Evolutionary conservation across 2,888 invertebrate genomes (phyloP), one percentile per base, ranked within the genome.

Genomic region (Panorpa germanica): DNA sequence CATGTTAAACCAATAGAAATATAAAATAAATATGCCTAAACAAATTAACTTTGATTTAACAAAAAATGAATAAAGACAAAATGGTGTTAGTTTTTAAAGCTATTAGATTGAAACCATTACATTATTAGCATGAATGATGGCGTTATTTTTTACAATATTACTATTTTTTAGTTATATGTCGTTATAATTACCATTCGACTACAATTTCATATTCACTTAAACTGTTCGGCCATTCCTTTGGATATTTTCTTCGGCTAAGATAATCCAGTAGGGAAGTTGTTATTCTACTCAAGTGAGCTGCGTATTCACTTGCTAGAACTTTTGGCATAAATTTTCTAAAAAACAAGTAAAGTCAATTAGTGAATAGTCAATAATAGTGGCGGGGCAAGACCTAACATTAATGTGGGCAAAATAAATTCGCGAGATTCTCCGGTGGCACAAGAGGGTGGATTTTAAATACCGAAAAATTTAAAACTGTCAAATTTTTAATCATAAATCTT

Each of bases 281-380:
- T 29, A 93, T 57, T 45, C 81, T 77, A 32, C 74, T 65, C 20
- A 93, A 58, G 48, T 90, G 76, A 34, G 66, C 66, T 47, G 88
- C 85, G 53, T 91, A 91, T 41, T 77, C 73, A 26, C 70, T 69
- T 1, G 83, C 90, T 50, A 88, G 72, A 34, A 86, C 73, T 54
- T 82, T 82, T 0, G 85, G 86, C 71, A 85, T 83, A 50, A 85
- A 88, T 55, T 88, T 86, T 47, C 86, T 72, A 52, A 39, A 63
- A 58, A 47, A 43, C 35, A 49, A 45, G 40, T 50, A 51, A 45
- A 48, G 41, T 46, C 46, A 20, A n/a, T n/a, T n/a, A n/a, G n/a
- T n/a, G n/a, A n/a, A n/a, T n/a, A n/a, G n/a, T n/a, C n/a, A n/a
- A n/a, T n/a, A n/a, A n/a, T n/a, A n/a, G n/a, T n/a, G n/a, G n/a